These are phyloP conservation scores for Morone saxatilis DNA, from an alignment of 2,113 vertebrate genomes.

Conservation along the genomic window DNA sequence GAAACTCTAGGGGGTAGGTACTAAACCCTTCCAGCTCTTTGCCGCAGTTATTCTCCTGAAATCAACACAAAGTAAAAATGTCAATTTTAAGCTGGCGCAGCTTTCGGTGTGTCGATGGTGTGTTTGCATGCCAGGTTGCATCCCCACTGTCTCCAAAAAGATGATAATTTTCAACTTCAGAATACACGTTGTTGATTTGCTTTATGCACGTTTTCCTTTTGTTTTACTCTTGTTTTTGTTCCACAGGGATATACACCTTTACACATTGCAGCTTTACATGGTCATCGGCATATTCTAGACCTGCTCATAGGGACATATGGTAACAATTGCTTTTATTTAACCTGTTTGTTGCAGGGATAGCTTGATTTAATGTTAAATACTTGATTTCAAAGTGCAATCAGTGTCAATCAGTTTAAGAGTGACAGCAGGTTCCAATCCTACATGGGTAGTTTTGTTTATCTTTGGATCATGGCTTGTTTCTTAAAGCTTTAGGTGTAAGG, in stretches of 20 bases:
- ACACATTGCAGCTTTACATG: slow-evolving; percentile 87
- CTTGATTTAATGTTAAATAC: neutral
- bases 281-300: slow-evolving; percentile 82
- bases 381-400: neutral
- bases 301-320: slow-evolving; percentile 83
- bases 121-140: neutral
- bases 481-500: slow-evolving; percentile 17
- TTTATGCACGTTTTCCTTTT: neutral
- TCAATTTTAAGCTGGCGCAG: neutral
- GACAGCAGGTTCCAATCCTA: neutral
- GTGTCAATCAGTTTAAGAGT: neutral
- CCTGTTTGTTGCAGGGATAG: neutral
- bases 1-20: slow-evolving; percentile 84
- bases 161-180: neutral
- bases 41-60: neutral
- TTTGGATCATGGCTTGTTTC: slow-evolving; percentile 9
- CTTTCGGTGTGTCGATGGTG: no score
- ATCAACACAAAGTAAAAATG: slow-evolving; percentile 5
- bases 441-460: slow-evolving; percentile 14
- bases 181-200: neutral
- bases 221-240: neutral
- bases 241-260: slow-evolving; percentile 87
- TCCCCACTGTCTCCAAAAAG: neutral
- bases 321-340: slow-evolving; percentile 60
- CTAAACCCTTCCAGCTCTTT: slow-evolving; percentile 42